Base-by-base conservation (phyloP, 1,140 invertebrate genomes). In the Bombus vancouverensis region DNA sequence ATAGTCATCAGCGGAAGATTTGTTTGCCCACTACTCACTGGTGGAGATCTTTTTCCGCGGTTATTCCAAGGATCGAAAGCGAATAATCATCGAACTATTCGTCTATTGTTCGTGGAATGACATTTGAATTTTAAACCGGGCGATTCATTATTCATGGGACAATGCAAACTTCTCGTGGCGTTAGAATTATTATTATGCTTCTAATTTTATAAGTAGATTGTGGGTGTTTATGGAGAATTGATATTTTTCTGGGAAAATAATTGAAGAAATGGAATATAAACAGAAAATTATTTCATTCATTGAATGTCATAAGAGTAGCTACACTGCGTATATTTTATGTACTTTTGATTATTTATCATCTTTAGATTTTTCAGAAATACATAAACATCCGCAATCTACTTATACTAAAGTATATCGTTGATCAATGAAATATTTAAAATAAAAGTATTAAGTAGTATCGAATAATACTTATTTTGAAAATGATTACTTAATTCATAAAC, bases 1-100 rank as follows among this genome's bases (percentile, higher is more conserved):
- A 92, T 89, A 92, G 57, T 81, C 70, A 90, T 87, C 68, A 82
- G 85, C 66, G 77, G 32, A 53, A 47, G 86, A 90, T 90, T 87
- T 82, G 74, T 90, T 90, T 90, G 85, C 85, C 37, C 85, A 87
- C 79, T 90, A 79, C 57, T 84, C 85, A 81, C 66, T 73, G 78
- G 42, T 37, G 32, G 4, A 66, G 39, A 84, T 81, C 66, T 89
- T 86, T 66, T 39, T 22, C 32, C 70, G 57, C 62, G n/a, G 74
- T 83, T 74, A 59, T 85, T 81, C n/a, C 62, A 57, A 25, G 73
- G 59, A 74, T 66, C 18, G 59, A 66, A 57, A 76, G 22, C 39
- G 77, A 81, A 74, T 62, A 82, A 42, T 76, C 73, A 71, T 76
- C 34, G 3, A 25, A 47, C 83, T 57, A 34, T 70, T 76, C 62